phyloP scores from a whole-genome alignment of 2,888 invertebrate species.

The Patella pellucida region DNA sequence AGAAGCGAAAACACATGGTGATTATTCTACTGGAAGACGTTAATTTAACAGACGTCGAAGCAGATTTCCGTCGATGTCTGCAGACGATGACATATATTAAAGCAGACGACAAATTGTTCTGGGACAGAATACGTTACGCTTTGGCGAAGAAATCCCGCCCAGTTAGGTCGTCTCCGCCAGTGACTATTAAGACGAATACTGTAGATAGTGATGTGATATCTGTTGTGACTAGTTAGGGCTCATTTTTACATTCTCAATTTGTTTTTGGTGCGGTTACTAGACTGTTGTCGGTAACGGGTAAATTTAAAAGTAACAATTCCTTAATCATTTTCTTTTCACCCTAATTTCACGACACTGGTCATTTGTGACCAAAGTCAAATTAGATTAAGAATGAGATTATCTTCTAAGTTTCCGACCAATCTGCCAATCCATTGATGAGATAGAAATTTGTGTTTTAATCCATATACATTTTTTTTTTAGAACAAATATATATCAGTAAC shows the following conservation, averaged over 20 bases:
- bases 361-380: no score
- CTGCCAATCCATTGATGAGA: no score
- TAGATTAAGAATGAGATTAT: no score
- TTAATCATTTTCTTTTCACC: no score
- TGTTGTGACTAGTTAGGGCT: not conserved
- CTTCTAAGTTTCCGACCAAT: no score
- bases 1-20: slow-evolving; percentile 83
- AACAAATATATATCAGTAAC: no score
- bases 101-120: slow-evolving; percentile 92
- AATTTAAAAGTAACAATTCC: no score
- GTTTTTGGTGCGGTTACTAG: not conserved
- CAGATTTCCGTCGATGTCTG: slow-evolving; percentile 87
- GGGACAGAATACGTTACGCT: slow-evolving; percentile 91
- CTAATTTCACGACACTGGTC: no score
- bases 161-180: no score
- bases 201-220: not conserved
- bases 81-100: slow-evolving; percentile 87
- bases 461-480: no score
- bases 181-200: not conserved
- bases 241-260: no score
- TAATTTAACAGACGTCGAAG: slow-evolving; percentile 85
- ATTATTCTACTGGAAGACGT: slow-evolving; percentile 87
- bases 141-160: slow-evolving; percentile 74
- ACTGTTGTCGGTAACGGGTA: not conserved
- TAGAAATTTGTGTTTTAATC: no score